Base-by-base conservation (phyloP, 2,888 invertebrate species). In the Microplitis manilae region DNA sequence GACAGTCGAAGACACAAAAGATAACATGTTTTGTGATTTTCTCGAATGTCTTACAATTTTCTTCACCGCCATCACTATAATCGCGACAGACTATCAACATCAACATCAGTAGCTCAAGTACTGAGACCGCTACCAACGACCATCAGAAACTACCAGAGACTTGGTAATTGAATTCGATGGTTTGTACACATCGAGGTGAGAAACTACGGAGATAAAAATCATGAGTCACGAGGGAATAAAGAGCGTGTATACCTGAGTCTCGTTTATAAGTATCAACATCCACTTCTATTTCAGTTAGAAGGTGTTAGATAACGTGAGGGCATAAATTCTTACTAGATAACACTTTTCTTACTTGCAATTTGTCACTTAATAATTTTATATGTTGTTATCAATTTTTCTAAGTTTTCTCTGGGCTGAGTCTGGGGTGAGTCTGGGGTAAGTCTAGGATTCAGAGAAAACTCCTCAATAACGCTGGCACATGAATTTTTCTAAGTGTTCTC, bases 301-400 rank as follows among this genome's bases (percentile, higher is more conserved):
- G 79, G 68, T 40, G 8, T 9, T 77, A 86, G 89, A 89, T 89
- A 90, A 90, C 89, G 86, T 85, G 84, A 83, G 87, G 88, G 86
- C 88, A 88, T 90, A 88, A 90, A 90, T 88, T 88, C 86, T 79
- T 84, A 86, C 79, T 81, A 87, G 90, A 90, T 90, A 90, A 90
- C 59, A 59, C 9, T 59, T n/a, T 5, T 59, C 13, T 59, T 59
- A 5, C 7, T 9, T 9, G n/a, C 59, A 59, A n/a, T 59, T 59
- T 59, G 59, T 59, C 59, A 0, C 30, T 30, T 30, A 4, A 30
- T 30, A 2, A 30, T 30, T 30, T 30, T 30, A 30, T 2, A 30
- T 30, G 2, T 30, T 30, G 30, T 30, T 30, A n/a, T n/a, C n/a
- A n/a, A n/a, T n/a, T n/a, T n/a, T n/a, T n/a, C n/a, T n/a, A n/a